phyloP scores from a whole-genome alignment of 2,797 vertebrate species.

The Luscinia luscinia region DNA sequence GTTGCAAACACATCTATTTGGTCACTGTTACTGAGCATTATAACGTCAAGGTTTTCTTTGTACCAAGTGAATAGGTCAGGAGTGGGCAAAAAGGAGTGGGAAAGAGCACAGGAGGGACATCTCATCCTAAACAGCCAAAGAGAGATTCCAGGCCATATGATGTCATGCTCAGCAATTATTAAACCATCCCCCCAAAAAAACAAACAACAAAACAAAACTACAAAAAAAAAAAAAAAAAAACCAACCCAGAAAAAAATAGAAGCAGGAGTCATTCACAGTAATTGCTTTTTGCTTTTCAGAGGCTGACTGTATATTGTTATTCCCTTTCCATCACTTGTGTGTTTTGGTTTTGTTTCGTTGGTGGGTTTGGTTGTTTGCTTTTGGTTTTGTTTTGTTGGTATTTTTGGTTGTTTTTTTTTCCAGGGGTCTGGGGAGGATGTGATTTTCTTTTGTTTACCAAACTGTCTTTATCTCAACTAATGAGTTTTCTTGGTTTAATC shows the following conservation, averaged over 20 bases:
- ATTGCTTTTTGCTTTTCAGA: background rate
- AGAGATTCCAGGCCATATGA: background rate
- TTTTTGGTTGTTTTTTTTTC: too few relatives aligned
- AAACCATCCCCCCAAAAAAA: too few relatives aligned
- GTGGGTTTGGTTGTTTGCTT: background rate
- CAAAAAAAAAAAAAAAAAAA: too few relatives aligned
- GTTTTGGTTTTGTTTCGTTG: background rate
- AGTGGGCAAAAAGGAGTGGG: background rate
- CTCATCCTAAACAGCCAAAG: background rate
- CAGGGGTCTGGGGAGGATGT: rapidly evolving
- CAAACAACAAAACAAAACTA: background rate
- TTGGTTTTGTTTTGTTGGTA: too few relatives aligned
- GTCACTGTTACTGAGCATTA: background rate
- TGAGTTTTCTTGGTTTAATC: background rate
- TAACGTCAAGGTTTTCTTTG: background rate
- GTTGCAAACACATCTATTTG: background rate
- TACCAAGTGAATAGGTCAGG: rapidly evolving
- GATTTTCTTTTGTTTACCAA: background rate
- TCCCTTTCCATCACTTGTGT: background rate
- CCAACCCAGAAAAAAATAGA: too few relatives aligned
- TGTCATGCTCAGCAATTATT: too few relatives aligned
- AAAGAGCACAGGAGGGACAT: background rate
- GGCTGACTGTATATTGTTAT: background rate
- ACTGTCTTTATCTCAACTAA: background rate
- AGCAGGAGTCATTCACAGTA: background rate